Percentiles rank a stretch among this genome's conserved stretches.
phyloP scores from a whole-genome alignment of 2,113 vertebrate species.

The Entelurus aequoreus region DNA sequence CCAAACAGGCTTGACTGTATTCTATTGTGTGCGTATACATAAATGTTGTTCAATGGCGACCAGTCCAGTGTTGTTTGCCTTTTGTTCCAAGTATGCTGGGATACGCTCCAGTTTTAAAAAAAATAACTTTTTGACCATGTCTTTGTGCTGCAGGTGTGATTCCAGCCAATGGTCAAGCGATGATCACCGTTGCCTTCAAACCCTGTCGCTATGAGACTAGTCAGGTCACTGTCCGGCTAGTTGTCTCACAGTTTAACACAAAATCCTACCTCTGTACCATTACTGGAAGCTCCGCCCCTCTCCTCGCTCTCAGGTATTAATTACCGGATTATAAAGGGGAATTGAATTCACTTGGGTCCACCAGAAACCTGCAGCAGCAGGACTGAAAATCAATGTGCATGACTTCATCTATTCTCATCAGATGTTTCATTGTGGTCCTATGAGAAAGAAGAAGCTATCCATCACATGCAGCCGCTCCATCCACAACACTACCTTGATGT shows the following conservation, averaged over 20 bases:
- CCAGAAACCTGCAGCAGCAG: not conserved
- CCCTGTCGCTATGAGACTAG: conserved; percentile 80
- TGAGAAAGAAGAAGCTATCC: conserved; percentile 55
- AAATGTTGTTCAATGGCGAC: no score
- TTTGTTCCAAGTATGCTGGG: not conserved
- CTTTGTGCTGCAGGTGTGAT: conserved; percentile 78
- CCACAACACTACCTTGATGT: conserved; percentile 37
- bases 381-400: conserved; percentile 11
- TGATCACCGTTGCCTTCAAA: conserved; percentile 74
- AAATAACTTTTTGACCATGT: not conserved
- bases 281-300: conserved; percentile 77
- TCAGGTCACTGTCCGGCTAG: conserved; percentile 78
- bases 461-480: conserved; percentile 48
- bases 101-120: no score
- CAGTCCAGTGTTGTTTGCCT: not conserved
- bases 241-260: conserved; percentile 82
- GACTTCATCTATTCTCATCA: conserved; percentile 11
- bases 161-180: conserved; percentile 74
- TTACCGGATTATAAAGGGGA: not conserved
- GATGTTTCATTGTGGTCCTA: conserved; percentile 55
- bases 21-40: not conserved
- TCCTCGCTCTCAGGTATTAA: conserved; percentile 64
- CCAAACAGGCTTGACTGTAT: not conserved
- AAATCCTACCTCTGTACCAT: conserved; percentile 81
- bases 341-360: not conserved